phyloP scores from a whole-genome alignment of 1,140 invertebrate species.

The Lucilia sericata region DNA sequence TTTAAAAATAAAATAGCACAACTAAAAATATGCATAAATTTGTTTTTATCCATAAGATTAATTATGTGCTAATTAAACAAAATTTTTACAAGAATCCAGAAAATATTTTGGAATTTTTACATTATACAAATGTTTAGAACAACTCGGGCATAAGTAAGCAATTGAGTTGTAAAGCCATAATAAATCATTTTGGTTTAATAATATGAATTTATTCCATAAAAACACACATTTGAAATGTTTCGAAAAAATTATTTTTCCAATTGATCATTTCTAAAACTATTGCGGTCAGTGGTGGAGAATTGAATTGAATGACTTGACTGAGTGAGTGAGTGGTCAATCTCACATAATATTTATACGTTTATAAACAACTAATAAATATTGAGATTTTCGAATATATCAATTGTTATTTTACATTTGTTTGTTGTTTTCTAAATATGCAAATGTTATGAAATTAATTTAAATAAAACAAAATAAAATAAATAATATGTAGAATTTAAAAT shows the following conservation, averaged over 20 bases:
- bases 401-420: not conserved
- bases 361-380: too few species aligned
- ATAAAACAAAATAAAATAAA: too few species aligned
- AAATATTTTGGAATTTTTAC: too few species aligned
- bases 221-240: not conserved
- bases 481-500: not conserved
- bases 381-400: conserved; percentile 3
- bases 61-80: too few species aligned
- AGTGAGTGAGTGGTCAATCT: not conserved
- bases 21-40: too few species aligned
- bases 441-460: not conserved
- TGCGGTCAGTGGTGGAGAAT: not conserved
- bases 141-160: not conserved
- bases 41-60: too few species aligned
- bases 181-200: not conserved
- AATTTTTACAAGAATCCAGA: too few species aligned
- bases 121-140: too few species aligned
- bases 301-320: too few species aligned
- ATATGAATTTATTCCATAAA: not conserved
- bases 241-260: not conserved
- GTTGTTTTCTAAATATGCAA: not conserved
- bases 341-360: too few species aligned
- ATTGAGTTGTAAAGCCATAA: not conserved
- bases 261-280: not conserved
- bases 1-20: too few species aligned